These are phyloP conservation scores for Carpatolechia fugitivella DNA, from an alignment of 2,888 invertebrate genomes.

Conservation along the genomic window DNA sequence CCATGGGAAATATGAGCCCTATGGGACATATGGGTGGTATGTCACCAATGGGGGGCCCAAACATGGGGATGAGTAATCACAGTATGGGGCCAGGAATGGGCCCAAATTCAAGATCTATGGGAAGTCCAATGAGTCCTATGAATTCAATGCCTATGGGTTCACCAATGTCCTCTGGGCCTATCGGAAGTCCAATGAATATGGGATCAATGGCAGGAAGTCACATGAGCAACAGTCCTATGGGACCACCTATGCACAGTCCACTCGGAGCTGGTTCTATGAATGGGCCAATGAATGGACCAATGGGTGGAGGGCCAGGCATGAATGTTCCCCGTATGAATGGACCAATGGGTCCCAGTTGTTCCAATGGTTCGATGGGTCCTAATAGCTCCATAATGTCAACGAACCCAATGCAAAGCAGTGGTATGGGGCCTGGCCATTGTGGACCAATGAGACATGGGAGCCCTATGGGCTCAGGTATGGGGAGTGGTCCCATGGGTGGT, in stretches of 20 bases:
- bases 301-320: constrained; percentile 80
- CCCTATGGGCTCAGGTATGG: constrained; percentile 78
- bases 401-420: constrained; percentile 72
- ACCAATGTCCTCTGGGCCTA: constrained; percentile 83
- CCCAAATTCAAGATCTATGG: constrained; percentile 80
- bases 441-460: constrained; percentile 77
- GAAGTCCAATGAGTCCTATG: constrained; percentile 87
- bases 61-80: constrained; percentile 83
- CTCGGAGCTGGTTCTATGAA: constrained; percentile 79
- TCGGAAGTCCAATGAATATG: constrained; percentile 87
- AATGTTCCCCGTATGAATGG: constrained; percentile 78
- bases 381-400: constrained; percentile 78
- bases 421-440: constrained; percentile 75
- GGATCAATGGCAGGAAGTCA: constrained; percentile 80
- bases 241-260: constrained; percentile 87
- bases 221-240: constrained; percentile 87
- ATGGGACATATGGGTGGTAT: constrained; percentile 83
- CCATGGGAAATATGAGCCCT: constrained; percentile 86
- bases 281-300: constrained; percentile 78
- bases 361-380: constrained; percentile 79
- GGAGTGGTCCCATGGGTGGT: constrained; percentile 79
- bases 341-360: constrained; percentile 76
- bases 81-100: constrained; percentile 81
- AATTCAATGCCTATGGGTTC: constrained; percentile 86
- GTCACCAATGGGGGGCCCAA: constrained; percentile 86